Base-by-base conservation (phyloP, 2,113 vertebrate species). In the Helogale parvula region DNA sequence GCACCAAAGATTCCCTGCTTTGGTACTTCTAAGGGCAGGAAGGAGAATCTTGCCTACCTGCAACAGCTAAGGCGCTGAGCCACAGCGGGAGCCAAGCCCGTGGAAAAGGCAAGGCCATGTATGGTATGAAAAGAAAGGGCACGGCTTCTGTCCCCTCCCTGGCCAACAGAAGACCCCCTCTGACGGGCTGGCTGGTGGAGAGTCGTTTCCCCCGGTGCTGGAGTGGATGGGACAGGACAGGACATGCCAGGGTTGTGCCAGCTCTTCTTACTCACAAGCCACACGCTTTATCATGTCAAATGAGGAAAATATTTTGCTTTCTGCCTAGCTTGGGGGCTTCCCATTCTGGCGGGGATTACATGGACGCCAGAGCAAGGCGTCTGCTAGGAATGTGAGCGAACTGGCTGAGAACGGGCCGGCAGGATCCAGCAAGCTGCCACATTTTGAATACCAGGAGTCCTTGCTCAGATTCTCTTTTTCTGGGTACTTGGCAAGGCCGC, bases 361-460 rank as follows among this genome's bases (percentile, higher is more conserved):
- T 19, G 60, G 91, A 93, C 86, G 79, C 74, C 86, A 66, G 77
- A 81, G 83, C 74, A 3, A 71, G 35, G 21, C 2, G 12, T 33
- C 93, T 35, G 80, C 90, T 27, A 90, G 96, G 97, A 98, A 98
- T 97, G 95, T 92, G 66, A 84, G 92, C 89, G 3, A 94, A 97
- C 97, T 96, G 93, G 97, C 97, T 96, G 66, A 4, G 89, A 63
- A 41, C 1, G 0, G 85, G 65, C 45, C 96, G 95, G 97, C 93
- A 88, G 82, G 96, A 93, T 76, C 69, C 90, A 77, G 97, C 97
- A 97, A 90, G 98, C 92, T 80, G 60, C 77, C 76, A 69, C 60
- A 1, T 77, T 38, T 47, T 54, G 45, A 94, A 35, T 3, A 27
- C 12, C 35, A 69, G 33, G 57, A 96, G 74, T 63, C 76, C 47